Evolutionary conservation across 2,797 vertebrate species (phyloP).

Genomic region (Oryzias sinensis): DNA sequence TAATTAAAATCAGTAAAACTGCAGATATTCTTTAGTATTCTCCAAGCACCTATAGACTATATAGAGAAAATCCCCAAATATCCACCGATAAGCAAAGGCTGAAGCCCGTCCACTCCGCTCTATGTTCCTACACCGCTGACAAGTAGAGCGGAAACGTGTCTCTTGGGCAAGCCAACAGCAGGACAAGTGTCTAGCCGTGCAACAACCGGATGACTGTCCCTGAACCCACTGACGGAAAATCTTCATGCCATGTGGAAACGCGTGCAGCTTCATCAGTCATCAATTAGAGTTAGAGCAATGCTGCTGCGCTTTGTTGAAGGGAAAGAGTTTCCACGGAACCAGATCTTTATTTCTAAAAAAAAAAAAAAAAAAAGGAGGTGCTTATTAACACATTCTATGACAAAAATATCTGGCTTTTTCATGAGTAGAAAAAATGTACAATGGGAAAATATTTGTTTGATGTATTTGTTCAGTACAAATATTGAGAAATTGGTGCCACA

Average conservation of each 20-base stretch:
- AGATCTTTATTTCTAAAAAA: too few relatives aligned
- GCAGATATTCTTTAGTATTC: constrained; percentile 23
- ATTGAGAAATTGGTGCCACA: too few relatives aligned
- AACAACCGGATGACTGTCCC: constrained; percentile 21
- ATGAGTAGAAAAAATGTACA: too few relatives aligned
- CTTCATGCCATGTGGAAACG: constrained; percentile 20
- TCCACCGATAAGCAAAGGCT: constrained; percentile 38
- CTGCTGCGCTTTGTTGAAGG: constrained; percentile 39
- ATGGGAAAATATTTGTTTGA: too few relatives aligned
- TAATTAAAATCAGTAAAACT: constrained; percentile 19
- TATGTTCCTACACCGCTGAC: constrained; percentile 38
- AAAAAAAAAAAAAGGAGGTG: too few relatives aligned
- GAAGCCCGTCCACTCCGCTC: constrained; percentile 22
- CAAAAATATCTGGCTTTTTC: too few relatives aligned
- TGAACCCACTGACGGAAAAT: constrained; percentile 30
- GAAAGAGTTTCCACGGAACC: constrained; percentile 26
- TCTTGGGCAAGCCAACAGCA: constrained; percentile 34
- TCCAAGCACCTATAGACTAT: constrained; percentile 1
- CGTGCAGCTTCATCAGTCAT: constrained; percentile 28
- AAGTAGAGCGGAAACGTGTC: constrained; percentile 51
- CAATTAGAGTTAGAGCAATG: constrained; percentile 28
- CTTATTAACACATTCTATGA: too few relatives aligned
- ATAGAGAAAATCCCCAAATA: constrained; percentile 31
- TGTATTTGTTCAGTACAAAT: too few relatives aligned
- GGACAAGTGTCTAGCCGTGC: constrained; percentile 22